Conservation (phyloP, 1,140 invertebrate genomes). For the Tenebrio molitor region DNA sequence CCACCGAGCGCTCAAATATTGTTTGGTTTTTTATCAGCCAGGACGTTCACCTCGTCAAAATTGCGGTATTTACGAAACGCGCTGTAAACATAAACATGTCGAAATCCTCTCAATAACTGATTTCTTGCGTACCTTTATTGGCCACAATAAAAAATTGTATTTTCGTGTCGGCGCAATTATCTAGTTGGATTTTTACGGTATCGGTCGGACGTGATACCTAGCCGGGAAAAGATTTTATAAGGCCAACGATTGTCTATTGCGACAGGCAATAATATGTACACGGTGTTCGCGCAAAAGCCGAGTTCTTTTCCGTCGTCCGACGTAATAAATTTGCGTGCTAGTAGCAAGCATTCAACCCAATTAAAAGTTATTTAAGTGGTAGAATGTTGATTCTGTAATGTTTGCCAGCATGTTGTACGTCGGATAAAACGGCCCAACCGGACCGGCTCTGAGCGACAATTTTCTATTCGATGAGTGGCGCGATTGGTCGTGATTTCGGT, state of each 20-base stretch:
- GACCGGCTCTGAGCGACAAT: no score
- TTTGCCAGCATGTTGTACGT: no score
- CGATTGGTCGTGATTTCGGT: conserved; percentile 26
- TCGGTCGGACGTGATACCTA: no score
- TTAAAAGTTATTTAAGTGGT: no score
- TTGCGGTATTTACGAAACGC: conserved; percentile 32
- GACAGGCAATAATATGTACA: conserved; percentile 16
- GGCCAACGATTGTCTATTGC: conserved; percentile 15
- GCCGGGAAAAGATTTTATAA: conserved; percentile 8
- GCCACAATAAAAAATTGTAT: conserved; percentile 12
- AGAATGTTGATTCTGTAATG: no score
- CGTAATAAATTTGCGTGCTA: conserved; percentile 31
- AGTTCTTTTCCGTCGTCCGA: not conserved
- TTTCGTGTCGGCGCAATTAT: not conserved
- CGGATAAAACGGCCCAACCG: conserved; percentile 7
- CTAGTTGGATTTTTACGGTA: not conserved
- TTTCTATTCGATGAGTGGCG: conserved; percentile 7
- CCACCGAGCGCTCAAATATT: not conserved
- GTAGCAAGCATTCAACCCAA: conserved; percentile 20
- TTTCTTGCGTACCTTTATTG: conserved; percentile 26
- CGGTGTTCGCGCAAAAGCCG: conserved; percentile 23
- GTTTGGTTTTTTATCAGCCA: conserved; percentile 31
- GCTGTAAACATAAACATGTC: conserved; percentile 11
- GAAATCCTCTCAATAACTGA: conserved; percentile 12
- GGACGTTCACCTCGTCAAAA: conserved; percentile 25